Evolutionary conservation across 2,797 vertebrate genomes (phyloP), one percentile per base, ranked within the genome.

Genomic region (Danio aesculapii): DNA sequence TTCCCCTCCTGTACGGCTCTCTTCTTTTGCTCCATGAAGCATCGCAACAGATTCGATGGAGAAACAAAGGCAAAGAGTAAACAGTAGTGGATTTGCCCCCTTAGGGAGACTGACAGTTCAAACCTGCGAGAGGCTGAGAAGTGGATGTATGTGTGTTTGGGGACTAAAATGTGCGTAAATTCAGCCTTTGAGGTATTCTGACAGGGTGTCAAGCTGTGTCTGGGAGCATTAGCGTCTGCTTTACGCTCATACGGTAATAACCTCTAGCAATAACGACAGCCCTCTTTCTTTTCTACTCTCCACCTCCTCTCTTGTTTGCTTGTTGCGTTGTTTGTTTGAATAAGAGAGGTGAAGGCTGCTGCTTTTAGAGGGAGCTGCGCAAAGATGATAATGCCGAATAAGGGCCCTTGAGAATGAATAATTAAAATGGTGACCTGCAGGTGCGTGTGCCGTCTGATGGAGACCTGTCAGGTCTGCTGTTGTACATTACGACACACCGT

Each of bases 331-430:
- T 89, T 89, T 88, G 89, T 86, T 86, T 79, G 66, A 41, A 14
- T 77, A 75, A 76, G 43, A 11, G 67, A 76, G 83, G 78, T 83
- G 71, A 84, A 68, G 79, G 44, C 59, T 46, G 47, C 79, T 66
- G 82, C 52, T 83, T 87, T 86, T 84, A 82, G 74, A 70, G 16
- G 30, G 14, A 57, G 19, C 62, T 4, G 12, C 62, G 55, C 39
- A 59, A 67, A 84, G 55, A 75, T 69, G 59, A 74, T 74, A 59
- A 67, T 53, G 52, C 44, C 6, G 76, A 85, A 82, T 69, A 72
- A 58, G 46, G 64, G 63, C 21, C 52, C 64, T 76, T 61, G 78
- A 89, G 79, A 88, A 92, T 92, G 81, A 92, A 93, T 91, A 91
- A 92, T 92, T 91, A 83, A 92, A 86, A 77, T 21, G 63, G 71